Evolutionary conservation across 2,113 vertebrate genomes (phyloP).

Genomic region (Pelecanus crispus): DNA sequence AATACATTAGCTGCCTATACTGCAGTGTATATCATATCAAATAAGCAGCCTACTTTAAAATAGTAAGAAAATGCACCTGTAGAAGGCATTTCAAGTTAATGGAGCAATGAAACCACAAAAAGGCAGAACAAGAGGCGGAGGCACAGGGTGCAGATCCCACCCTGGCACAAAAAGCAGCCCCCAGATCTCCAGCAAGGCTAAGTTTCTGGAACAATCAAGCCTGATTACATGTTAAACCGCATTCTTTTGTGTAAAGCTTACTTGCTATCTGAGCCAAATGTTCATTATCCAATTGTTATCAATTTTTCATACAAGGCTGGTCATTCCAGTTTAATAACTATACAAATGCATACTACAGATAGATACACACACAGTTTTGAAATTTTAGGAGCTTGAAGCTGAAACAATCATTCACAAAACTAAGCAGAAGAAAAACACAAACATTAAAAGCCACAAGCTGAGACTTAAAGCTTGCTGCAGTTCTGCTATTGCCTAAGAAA

Average conservation of each 20-base stretch:
- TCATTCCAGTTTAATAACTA: neutral
- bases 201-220: constrained; percentile 9
- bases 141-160: neutral
- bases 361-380: neutral
- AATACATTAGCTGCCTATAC: neutral
- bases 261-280: constrained; percentile 9
- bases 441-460: neutral
- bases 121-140: neutral
- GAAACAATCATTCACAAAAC: neutral
- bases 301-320: neutral
- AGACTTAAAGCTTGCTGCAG: neutral
- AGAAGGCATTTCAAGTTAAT: neutral
- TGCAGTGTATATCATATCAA: neutral
- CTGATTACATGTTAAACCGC: constrained; percentile 24
- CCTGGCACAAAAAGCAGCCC: neutral
- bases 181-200: neutral
- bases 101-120: neutral
- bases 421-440: neutral
- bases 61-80: neutral
- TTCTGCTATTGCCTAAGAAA: neutral
- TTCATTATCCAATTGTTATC: neutral
- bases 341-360: neutral
- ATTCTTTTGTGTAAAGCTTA: neutral
- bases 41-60: neutral
- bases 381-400: neutral